These are phyloP conservation scores for Drosophila stalkeri DNA, from an alignment of 2,888 invertebrate genomes.

Conservation along the genomic window DNA sequence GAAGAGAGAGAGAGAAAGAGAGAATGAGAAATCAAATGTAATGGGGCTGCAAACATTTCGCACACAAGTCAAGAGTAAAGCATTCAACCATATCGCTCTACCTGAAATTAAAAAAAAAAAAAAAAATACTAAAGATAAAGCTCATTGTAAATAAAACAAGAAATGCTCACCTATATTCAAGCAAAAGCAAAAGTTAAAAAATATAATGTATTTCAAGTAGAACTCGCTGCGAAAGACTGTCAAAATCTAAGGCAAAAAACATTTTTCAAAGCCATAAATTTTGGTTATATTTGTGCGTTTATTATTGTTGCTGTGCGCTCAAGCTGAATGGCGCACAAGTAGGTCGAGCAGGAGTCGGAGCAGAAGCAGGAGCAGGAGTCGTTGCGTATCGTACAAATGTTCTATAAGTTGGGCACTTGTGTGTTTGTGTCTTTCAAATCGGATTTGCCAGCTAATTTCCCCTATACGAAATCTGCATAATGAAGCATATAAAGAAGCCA, in stretches of 20 bases:
- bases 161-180: neutral
- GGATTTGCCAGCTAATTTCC: conserved; percentile 67
- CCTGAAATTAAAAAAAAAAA: neutral
- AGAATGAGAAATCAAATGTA: neutral
- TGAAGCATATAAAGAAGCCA: conserved; percentile 27
- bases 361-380: neutral
- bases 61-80: neutral
- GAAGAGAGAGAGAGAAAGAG: neutral
- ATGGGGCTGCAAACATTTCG: neutral
- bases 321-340: conserved; percentile 67
- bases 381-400: neutral
- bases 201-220: neutral
- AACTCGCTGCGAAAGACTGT: conserved; percentile 7
- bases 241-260: conserved; percentile 30
- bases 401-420: conserved; percentile 11
- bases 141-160: neutral
- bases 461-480: conserved; percentile 48
- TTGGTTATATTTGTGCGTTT: conserved; percentile 35
- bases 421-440: conserved; percentile 27
- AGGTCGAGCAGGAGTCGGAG: conserved; percentile 42
- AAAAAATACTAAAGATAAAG: neutral
- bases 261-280: conserved; percentile 72
- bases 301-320: conserved; percentile 27
- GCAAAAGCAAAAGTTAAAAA: neutral
- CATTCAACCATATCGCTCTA: neutral